Base-by-base conservation (phyloP, 2,113 vertebrate species). In the Paracanthobrama guichenoti region DNA sequence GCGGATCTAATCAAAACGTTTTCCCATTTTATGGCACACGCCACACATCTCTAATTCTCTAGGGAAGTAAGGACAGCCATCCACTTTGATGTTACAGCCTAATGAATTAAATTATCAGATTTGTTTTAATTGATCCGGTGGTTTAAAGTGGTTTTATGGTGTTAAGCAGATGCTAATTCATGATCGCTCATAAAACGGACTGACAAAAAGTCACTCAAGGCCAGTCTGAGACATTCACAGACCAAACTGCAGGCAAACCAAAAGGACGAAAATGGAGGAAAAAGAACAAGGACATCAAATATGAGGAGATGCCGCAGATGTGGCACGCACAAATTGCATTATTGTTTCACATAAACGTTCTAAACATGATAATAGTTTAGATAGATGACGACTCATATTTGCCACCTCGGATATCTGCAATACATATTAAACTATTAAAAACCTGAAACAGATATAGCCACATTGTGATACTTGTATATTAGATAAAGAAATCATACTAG, bases 91-190 rank as follows among this genome's bases (percentile, higher is more conserved):
- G 53, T 78, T 72, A 60, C 75, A 46, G 35, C 39, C 85, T 79
- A 79, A 83, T 79, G 66, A 79, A 79, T 86, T 79, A 1, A 86
- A 79, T 86, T 53, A 86, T 86, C 85, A 55, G 64, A 86, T 86
- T 79, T 4, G 53, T 79, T 60, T 86, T 83, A 84, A 84, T 22
- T 62, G 76, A 80, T 59, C 44, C 48, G 9, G 48, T 57, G 48
- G 46, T 57, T 79, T 62, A 57, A 79, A 71, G 75, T 73, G 42
- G 81, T 79, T 79, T 86, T 79, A 83, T 62, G 85, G 50, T 72
- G 42, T 78, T 83, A 78, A 78, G 64, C 85, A 73, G 73, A 86
- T 86, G 80, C 50, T 60, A 78, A 78, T 83, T 86, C 18, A 46
- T 59, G 28, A 71, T 39, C 53, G 28, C 74, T 76, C 22, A 82